phyloP scores from a whole-genome alignment of 2,888 invertebrate species.

The Netelia inedita region DNA sequence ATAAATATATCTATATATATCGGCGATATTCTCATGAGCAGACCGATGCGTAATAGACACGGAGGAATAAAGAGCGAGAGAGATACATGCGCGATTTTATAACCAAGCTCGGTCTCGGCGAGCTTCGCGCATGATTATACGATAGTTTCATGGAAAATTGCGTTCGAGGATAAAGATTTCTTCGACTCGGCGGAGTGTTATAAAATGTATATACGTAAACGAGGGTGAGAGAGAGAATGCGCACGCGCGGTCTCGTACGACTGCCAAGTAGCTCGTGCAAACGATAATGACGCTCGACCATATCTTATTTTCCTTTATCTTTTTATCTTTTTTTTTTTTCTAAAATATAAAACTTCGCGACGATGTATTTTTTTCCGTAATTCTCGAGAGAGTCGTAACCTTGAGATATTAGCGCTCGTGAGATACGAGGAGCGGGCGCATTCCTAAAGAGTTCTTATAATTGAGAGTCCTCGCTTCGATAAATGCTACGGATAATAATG shows the following conservation, averaged over 20 bases:
- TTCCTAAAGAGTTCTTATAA: conserved; percentile 11
- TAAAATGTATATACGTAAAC: conserved; percentile 26
- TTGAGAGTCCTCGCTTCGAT: neutral
- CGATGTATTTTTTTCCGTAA: conserved; percentile 38
- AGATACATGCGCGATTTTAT: conserved; percentile 52
- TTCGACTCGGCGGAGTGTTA: conserved; percentile 21
- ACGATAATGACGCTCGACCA: conserved; percentile 37
- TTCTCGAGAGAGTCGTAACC: conserved; percentile 23
- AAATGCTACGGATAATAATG: neutral
- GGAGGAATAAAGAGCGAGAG: neutral
- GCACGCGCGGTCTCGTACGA: conserved; percentile 30
- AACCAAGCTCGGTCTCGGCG: conserved; percentile 3
- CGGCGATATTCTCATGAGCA: conserved; percentile 14
- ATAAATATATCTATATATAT: conserved; percentile 17
- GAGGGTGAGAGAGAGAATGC: neutral
- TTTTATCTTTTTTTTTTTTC: conserved; percentile 16
- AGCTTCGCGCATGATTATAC: conserved; percentile 43
- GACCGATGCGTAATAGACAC: conserved; percentile 28
- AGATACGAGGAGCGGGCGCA: neutral
- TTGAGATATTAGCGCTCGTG: conserved; percentile 11
- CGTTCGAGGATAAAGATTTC: conserved; percentile 52
- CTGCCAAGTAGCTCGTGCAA: conserved; percentile 3
- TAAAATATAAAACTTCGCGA: conserved; percentile 36
- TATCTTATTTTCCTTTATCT: conserved; percentile 15
- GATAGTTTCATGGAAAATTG: conserved; percentile 64